Evolutionary conservation across 2,888 invertebrate genomes (phyloP).

Genomic region (Barypeithes pellucidus): DNA sequence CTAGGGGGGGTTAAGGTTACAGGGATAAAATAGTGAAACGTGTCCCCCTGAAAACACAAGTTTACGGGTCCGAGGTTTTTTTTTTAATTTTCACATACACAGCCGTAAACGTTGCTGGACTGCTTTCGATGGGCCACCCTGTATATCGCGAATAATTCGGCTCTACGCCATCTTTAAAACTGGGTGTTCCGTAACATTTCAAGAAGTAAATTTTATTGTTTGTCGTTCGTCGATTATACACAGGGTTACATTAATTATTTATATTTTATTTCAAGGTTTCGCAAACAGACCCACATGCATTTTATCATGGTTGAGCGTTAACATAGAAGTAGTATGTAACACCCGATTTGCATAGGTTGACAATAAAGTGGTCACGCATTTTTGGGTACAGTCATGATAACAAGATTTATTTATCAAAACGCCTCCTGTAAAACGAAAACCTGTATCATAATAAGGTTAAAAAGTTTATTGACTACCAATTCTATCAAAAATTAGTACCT

Average conservation of each 20-base stretch:
- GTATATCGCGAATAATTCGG: conserved; percentile 13
- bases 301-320: conserved; percentile 34
- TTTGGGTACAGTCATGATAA: conserved; percentile 1
- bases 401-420: not conserved
- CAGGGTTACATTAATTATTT: conserved; percentile 55
- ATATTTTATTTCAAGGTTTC: conserved; percentile 51
- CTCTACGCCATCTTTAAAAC: conserved; percentile 17
- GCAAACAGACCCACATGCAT: conserved; percentile 48
- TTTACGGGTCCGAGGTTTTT: no score
- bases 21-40: no score
- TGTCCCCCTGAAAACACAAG: no score
- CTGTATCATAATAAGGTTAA: no score
- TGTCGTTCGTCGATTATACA: conserved; percentile 45
- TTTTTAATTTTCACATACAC: no score
- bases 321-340: conserved; percentile 10
- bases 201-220: conserved; percentile 40
- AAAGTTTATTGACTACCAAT: no score
- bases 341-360: conserved; percentile 13
- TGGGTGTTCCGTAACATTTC: conserved; percentile 31
- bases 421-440: no score
- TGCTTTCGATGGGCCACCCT: no score
- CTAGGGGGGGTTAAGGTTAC: no score
- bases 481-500: no score
- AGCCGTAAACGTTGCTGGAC: no score
- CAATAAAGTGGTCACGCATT: conserved; percentile 19